Evolutionary conservation across 2,888 invertebrate genomes (phyloP).

Genomic region (Dioctria linearis): DNA sequence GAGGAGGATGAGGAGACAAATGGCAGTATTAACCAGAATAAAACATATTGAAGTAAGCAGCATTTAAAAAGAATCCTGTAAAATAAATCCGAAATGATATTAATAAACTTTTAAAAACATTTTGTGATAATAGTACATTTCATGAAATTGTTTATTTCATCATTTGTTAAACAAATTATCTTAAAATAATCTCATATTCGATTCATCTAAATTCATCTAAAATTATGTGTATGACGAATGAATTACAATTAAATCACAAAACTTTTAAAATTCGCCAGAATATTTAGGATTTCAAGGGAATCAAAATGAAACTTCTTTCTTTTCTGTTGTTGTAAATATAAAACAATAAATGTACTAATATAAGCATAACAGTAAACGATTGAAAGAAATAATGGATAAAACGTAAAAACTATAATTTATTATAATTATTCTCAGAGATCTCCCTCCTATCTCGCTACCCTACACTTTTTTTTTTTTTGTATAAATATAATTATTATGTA

Average conservation of each 20-base stretch:
- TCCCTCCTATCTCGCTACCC: background rate
- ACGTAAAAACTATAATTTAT: background rate
- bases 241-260: conserved; percentile 8
- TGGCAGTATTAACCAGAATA: too few relatives aligned
- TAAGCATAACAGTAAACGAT: background rate
- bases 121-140: background rate
- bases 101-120: too few relatives aligned
- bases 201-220: background rate
- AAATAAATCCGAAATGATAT: too few relatives aligned
- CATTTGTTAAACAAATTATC: background rate
- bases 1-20: too few relatives aligned
- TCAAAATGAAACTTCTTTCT: background rate
- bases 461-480: conserved; percentile 13
- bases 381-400: background rate
- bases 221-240: background rate
- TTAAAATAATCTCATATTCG: background rate
- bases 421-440: background rate
- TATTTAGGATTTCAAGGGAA: background rate
- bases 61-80: too few relatives aligned
- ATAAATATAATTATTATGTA: conserved; percentile 33
- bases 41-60: too few relatives aligned
- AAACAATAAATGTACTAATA: background rate
- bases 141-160: background rate
- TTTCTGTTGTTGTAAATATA: background rate
- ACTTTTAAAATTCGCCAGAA: background rate